Evolutionary conservation across 2,113 vertebrate genomes (phyloP).

Genomic region (Paradisaea rubra): DNA sequence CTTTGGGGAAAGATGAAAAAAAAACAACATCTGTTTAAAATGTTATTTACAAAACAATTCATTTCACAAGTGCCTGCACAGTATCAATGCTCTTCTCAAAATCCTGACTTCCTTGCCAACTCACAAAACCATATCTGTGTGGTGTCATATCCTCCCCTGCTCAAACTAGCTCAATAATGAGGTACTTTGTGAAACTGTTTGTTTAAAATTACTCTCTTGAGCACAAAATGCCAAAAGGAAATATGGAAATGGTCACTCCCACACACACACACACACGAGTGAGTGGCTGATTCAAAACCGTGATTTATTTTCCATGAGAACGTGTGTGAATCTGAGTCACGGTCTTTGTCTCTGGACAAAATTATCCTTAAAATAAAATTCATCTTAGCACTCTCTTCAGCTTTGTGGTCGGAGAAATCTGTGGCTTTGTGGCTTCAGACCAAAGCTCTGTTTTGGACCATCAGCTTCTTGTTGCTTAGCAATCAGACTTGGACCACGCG

Average conservation of each 20-base stretch:
- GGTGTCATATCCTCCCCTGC: not conserved
- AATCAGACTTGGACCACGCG: accelerated
- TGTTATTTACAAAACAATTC: not conserved
- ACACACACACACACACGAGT: not conserved
- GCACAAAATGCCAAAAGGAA: conserved; percentile 37
- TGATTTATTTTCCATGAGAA: not conserved
- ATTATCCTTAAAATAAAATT: not conserved
- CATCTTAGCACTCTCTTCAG: not conserved
- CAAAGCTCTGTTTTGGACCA: not conserved
- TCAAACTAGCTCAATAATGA: not conserved
- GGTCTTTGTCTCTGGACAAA: not conserved
- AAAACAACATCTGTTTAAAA: not conserved
- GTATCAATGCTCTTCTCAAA: not conserved
- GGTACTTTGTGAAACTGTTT: not conserved
- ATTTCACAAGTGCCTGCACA: not conserved
- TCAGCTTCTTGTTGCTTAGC: not conserved
- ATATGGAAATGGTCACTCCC: conserved; percentile 28
- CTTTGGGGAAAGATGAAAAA: not conserved
- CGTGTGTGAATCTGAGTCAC: not conserved
- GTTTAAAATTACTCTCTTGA: not conserved
- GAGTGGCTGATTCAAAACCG: not conserved
- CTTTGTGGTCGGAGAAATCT: not conserved
- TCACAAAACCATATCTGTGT: not conserved
- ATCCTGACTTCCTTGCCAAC: not conserved
- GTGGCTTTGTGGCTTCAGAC: not conserved